phyloP scores from a whole-genome alignment of 2,888 invertebrate genomes.

The Pemphredon lugubris region DNA sequence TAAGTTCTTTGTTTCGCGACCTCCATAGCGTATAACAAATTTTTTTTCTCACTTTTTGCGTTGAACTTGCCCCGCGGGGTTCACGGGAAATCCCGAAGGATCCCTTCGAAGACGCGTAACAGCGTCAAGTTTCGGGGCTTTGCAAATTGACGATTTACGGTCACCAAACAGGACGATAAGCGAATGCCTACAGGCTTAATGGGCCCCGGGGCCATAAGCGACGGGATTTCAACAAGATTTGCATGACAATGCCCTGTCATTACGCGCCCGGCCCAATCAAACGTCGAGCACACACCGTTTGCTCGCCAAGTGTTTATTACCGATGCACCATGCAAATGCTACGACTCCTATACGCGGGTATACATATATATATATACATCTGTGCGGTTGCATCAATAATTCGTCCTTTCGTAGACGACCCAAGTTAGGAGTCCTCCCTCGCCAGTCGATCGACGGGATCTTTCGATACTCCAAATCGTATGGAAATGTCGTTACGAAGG shows the following conservation, averaged over 20 bases:
- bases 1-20: no score
- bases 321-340: slow-evolving; percentile 63
- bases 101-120: slow-evolving; percentile 35
- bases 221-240: slow-evolving; percentile 72
- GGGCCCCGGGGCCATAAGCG: slow-evolving; percentile 70
- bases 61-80: neutral
- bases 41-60: neutral
- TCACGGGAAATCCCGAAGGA: slow-evolving; percentile 30
- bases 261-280: slow-evolving; percentile 78
- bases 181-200: slow-evolving; percentile 67
- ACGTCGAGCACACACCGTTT: slow-evolving; percentile 76
- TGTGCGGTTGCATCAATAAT: slow-evolving; percentile 59
- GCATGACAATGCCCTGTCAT: slow-evolving; percentile 79
- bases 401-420: slow-evolving; percentile 46
- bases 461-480: neutral
- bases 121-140: slow-evolving; percentile 54
- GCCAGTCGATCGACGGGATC: neutral
- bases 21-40: no score
- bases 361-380: slow-evolving; percentile 31
- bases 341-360: slow-evolving; percentile 37
- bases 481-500: no score
- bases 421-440: slow-evolving; percentile 17
- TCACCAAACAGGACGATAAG: slow-evolving; percentile 65
- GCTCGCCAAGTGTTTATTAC: slow-evolving; percentile 75
- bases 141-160: slow-evolving; percentile 67